A percentile compares a stretch with the other conserved stretches of the same genome.
phyloP scores from a whole-genome alignment of 2,888 invertebrate species.

The Timandra comae region DNA sequence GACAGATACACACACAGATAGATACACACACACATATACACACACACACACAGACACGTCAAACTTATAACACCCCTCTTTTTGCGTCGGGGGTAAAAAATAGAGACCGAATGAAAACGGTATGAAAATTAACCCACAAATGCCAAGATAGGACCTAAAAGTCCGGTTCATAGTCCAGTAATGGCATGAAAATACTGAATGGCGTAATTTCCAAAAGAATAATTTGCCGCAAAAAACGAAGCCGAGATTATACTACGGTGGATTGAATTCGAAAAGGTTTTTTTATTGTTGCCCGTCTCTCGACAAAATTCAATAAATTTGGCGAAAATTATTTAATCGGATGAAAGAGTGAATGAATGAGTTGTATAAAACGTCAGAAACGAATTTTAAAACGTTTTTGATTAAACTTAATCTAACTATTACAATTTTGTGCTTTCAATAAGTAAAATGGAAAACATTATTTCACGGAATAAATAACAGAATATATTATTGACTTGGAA shows the following conservation, averaged over 20 bases:
- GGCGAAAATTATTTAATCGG: slow-evolving; percentile 25
- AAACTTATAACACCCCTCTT: too few relatives aligned
- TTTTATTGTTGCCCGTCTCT: slow-evolving; percentile 20
- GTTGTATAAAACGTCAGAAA: background rate
- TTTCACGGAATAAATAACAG: slow-evolving; percentile 9
- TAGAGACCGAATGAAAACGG: too few relatives aligned
- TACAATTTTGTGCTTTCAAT: background rate
- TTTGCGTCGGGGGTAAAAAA: too few relatives aligned
- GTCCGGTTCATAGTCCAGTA: too few relatives aligned
- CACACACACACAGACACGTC: too few relatives aligned
- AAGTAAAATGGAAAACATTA: slow-evolving; percentile 6
- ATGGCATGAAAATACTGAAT: slow-evolving; percentile 13
- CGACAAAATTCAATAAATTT: slow-evolving; percentile 26
- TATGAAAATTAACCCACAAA: too few relatives aligned
- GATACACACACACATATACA: too few relatives aligned
- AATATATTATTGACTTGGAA: slow-evolving; percentile 3
- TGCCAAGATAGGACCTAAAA: too few relatives aligned
- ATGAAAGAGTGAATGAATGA: slow-evolving; percentile 20
- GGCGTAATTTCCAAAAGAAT: slow-evolving; percentile 14
- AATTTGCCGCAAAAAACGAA: slow-evolving; percentile 16
- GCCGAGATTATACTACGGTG: slow-evolving; percentile 15
- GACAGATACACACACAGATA: too few relatives aligned
- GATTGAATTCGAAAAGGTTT: slow-evolving; percentile 20
- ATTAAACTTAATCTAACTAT: background rate
- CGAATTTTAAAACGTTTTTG: slow-evolving; percentile 15